A percentile compares a stretch with the other conserved stretches of the same genome.
phyloP scores from a whole-genome alignment of 2,888 invertebrate genomes.

The Ischnura elegans region DNA sequence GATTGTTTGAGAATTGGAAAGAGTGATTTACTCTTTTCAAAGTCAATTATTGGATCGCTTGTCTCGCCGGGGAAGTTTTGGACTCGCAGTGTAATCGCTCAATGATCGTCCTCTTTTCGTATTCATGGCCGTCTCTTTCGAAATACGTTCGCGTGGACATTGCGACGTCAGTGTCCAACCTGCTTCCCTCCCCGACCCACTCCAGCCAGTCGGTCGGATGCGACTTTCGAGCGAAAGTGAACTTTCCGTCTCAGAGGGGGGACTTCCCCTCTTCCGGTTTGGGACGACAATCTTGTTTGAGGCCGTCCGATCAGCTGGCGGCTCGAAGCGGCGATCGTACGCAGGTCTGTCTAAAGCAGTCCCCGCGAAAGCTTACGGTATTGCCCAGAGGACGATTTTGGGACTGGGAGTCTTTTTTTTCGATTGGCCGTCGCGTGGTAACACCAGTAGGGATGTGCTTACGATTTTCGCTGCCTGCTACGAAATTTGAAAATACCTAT shows the following conservation, averaged over 20 bases:
- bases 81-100: too few relatives aligned
- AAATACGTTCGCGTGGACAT: not conserved
- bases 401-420: not conserved
- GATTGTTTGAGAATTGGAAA: too few relatives aligned
- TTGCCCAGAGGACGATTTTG: not conserved
- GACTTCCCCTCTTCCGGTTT: constrained; percentile 5
- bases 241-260: not conserved
- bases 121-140: not conserved
- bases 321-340: not conserved
- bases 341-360: not conserved
- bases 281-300: too few relatives aligned
- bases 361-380: not conserved
- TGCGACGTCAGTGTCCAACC: not conserved
- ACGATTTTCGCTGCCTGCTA: too few relatives aligned
- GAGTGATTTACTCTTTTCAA: too few relatives aligned
- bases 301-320: not conserved
- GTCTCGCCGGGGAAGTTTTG: too few relatives aligned
- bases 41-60: too few relatives aligned
- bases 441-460: too few relatives aligned
- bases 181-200: not conserved
- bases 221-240: constrained; percentile 12
- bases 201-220: not conserved
- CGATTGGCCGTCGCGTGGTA: not conserved
- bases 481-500: too few relatives aligned
- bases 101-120: too few relatives aligned